phyloP scores from a whole-genome alignment of 1,140 invertebrate species.

The Stegodyphus mimosarum region DNA sequence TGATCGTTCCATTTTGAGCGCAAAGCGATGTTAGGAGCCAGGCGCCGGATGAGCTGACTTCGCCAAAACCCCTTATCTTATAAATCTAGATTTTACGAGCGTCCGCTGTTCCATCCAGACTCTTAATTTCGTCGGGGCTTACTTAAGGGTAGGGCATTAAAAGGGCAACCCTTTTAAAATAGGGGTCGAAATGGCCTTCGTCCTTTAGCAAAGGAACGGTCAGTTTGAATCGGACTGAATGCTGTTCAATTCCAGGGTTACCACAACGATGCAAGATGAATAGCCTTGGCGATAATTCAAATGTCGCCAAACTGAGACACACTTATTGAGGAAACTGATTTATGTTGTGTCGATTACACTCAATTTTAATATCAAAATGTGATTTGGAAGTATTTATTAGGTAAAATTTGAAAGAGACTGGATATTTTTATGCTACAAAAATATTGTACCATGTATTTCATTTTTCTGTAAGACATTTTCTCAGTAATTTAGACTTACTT shows the following conservation, averaged over 20 bases:
- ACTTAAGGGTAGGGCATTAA: not conserved
- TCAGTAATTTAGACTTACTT: no score
- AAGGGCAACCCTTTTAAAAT: no score
- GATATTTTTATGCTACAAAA: no score
- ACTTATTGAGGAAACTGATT: no score
- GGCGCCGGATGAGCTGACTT: constrained; percentile 12
- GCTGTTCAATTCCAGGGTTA: constrained; percentile 8
- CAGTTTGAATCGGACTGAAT: constrained; percentile 12
- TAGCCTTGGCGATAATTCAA: not conserved
- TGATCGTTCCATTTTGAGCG: constrained; percentile 2
- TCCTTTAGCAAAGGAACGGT: not conserved
- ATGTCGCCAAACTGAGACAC: no score
- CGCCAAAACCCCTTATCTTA: constrained; percentile 22
- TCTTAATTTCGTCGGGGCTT: constrained; percentile 48
- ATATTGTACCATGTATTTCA: no score
- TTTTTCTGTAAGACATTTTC: no score
- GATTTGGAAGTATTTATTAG: no score
- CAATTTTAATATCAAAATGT: no score
- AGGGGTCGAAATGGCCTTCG: no score
- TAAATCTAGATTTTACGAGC: constrained; percentile 54
- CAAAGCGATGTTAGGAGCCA: not conserved
- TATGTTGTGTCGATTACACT: no score
- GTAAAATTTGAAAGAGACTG: no score
- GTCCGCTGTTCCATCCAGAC: constrained; percentile 24
- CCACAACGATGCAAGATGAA: not conserved